Base-by-base conservation (phyloP, 1,140 invertebrate genomes). In the Fopius arisanus region DNA sequence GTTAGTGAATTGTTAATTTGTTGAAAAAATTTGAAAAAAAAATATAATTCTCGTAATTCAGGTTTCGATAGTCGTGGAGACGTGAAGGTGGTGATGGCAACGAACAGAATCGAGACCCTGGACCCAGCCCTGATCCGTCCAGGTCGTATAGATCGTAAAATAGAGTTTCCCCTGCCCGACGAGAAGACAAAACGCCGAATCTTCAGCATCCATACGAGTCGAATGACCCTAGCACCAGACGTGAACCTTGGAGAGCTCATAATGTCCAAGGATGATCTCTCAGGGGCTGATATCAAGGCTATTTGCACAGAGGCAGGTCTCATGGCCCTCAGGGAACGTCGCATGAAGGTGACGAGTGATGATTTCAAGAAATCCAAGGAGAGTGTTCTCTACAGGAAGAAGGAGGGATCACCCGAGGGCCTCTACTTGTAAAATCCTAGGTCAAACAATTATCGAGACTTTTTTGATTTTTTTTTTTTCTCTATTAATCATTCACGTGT, bases 291-390 rank as follows among this genome's bases (percentile, higher is more conserved):
- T 84, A 96, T 96, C 75, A 96, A 96, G 88, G 98, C 98, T n/a
- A 99, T 99, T 83, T 99, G 98, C 88, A 99, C 98, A 7, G 98
- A 99, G 90, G 98, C 97, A 72, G 98, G 98, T 76, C 88, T 99
- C 16, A 96, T 99, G 94, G 98, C 98, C 23, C 87, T 99, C 29
- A 89, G 98, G 78, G 98, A 99, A 87, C 91, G 98, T 70, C 92
- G 98, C 78, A 99, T 99, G 98, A 99, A 99, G 89, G 98, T 99
- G 12, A 99, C 97, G 29, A 99, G 97, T 90, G 98, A 99, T 88
- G 98, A 99, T 88, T 99, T 99, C 85, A 96, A 96, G 83, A 99
- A 99, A 86, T 98, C 98, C 0, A 99, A 99, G 88, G 98, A 99
- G 87, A 99, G 97, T 90, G 98, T 99, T 63, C 89, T 99, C 14